These are phyloP conservation scores for Nycteola revayana DNA, from an alignment of 2,888 invertebrate genomes.

Conservation along the genomic window DNA sequence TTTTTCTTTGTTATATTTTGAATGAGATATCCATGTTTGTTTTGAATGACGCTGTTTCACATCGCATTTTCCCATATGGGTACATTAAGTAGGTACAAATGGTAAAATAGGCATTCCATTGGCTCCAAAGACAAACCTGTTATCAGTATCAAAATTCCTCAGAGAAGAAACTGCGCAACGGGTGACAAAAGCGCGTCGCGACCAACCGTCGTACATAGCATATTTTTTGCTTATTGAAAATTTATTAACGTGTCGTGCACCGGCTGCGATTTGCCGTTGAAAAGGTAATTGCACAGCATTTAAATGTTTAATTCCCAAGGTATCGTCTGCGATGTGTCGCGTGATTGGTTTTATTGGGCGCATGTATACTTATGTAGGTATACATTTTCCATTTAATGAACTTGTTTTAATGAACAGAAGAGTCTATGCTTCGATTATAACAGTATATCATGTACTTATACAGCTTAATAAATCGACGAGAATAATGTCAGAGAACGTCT, in stretches of 20 bases:
- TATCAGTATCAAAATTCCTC: neutral
- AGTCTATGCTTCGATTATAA: slow-evolving; percentile 35
- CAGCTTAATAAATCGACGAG: slow-evolving; percentile 41
- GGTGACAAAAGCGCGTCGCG: slow-evolving; percentile 1
- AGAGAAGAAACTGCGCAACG: neutral
- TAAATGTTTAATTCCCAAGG: slow-evolving; percentile 61
- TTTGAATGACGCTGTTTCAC: no score
- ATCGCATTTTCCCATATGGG: no score
- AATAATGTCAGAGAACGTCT: slow-evolving; percentile 43
- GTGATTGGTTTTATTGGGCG: slow-evolving; percentile 53
- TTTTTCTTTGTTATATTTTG: no score
- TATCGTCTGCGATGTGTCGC: slow-evolving; percentile 48
- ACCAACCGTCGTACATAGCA: slow-evolving; percentile 5
- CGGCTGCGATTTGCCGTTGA: slow-evolving; percentile 59
- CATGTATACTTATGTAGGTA: no score
- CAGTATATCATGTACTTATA: slow-evolving; percentile 33
- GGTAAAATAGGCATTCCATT: no score
- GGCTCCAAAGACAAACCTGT: neutral
- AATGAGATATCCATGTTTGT: no score
- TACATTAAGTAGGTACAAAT: no score
- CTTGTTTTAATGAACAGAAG: slow-evolving; percentile 43
- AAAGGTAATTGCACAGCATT: slow-evolving; percentile 62
- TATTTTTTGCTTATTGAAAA: slow-evolving; percentile 59
- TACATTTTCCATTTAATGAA: slow-evolving; percentile 55
- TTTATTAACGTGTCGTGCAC: slow-evolving; percentile 54